Evolutionary conservation across 1,140 invertebrate genomes (phyloP), one percentile per base, ranked within the genome.

Genomic region (Pseudachorutes palmiensis): DNA sequence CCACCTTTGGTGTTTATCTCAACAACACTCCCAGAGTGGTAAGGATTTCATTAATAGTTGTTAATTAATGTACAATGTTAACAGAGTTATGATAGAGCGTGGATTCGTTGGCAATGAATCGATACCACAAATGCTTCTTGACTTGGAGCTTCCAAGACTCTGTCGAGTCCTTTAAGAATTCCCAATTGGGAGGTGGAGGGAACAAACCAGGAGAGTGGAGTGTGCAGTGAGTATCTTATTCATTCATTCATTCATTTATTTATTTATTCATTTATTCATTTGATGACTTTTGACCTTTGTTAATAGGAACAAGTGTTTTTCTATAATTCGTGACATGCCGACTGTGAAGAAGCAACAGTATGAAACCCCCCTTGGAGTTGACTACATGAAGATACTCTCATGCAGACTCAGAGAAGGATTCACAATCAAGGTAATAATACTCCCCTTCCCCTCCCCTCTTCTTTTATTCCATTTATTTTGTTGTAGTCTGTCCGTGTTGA

Each of bases 351-450:
- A 88, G 75, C 86, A 83, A 72, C 87, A 88, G 74, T 80, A 82
- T 45, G 86, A 88, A 72, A 82, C 83, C 59, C 83, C 83, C 74
- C 80, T 88, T 29, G 83, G 81, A 71, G 84, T 84, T 45, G 83
- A 84, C 26, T 79, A 91, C 32, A 81, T 83, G 61, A 85, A 85
- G 76, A 79, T 92, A 57, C 76, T 92, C 36, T 88, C 88, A 33
- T 87, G 88, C 75, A 78, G 90, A 45, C 78, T 93, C 29, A 78
- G 89, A 32, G 90, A 92, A 79, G 90, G 90, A 41, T 93, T 89
- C 77, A 84, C 83, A 75, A 79, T 92, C 76, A 83, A 88, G 81
- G 82, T 84, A 78, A 76, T 41, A n/a, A n/a, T n/a, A n/a, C n/a
- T n/a, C n/a, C n/a, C n/a, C n/a, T n/a, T n/a, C n/a, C n/a, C n/a